Percentiles rank a stretch among this genome's conserved stretches.
phyloP scores from a whole-genome alignment of 2,113 vertebrate species.

The Cnemophilus loriae region DNA sequence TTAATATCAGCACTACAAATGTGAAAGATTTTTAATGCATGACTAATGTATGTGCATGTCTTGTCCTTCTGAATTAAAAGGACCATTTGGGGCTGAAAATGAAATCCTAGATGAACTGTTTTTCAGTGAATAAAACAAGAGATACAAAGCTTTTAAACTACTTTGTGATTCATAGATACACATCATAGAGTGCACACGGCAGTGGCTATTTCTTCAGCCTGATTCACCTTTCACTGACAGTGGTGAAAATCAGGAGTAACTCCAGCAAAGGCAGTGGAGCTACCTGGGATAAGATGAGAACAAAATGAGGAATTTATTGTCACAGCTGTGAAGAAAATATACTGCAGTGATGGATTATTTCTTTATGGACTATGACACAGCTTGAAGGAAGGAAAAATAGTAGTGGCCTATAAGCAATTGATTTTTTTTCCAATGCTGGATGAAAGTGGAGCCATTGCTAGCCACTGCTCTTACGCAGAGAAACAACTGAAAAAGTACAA shows the following conservation, averaged over 20 bases:
- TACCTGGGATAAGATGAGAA: neutral
- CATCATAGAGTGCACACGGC: neutral
- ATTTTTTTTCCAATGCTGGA: neutral
- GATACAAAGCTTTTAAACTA: neutral
- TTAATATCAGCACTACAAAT: neutral
- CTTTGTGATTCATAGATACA: neutral
- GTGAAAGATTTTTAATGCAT: neutral
- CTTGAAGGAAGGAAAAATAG: conserved; percentile 7
- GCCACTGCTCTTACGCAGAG: neutral
- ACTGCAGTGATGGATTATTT: conserved; percentile 26
- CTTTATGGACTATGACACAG: neutral
- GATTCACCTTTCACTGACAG: neutral
- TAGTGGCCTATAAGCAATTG: neutral
- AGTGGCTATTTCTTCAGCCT: neutral
- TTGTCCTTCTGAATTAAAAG: neutral
- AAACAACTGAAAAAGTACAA: neutral
- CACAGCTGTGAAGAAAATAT: neutral
- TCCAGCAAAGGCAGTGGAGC: neutral
- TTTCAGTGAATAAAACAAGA: neutral
- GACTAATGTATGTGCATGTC: neutral
- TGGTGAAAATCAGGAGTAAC: neutral
- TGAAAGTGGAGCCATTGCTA: neutral
- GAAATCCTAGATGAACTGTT: neutral
- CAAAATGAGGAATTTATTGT: conserved; percentile 30
- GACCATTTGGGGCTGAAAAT: neutral